Percentiles rank a stretch among this genome's conserved stretches.
phyloP scores from a whole-genome alignment of 2,797 vertebrate genomes.

The Petrocephalus sullivani region DNA sequence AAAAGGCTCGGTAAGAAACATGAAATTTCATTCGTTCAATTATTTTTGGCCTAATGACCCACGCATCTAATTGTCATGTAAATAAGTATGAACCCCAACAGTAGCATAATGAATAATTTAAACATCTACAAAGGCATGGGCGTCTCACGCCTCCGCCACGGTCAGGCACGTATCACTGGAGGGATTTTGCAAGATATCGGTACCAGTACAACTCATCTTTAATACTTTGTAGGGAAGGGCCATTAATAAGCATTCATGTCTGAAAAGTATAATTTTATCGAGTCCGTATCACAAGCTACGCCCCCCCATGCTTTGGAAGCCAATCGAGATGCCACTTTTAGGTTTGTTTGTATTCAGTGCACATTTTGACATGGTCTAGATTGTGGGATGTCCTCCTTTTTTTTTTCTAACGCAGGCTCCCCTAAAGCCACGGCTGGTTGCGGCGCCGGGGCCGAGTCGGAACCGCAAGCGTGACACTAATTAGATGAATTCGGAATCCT shows the following conservation, averaged over 20 bases:
- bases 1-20: neutral
- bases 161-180: constrained; percentile 1
- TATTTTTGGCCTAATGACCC: constrained; percentile 12
- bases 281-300: neutral
- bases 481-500: constrained; percentile 9
- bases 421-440: neutral
- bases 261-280: neutral
- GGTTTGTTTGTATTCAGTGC: neutral
- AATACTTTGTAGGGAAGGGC: neutral
- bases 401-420: neutral
- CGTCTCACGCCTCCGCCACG: neutral
- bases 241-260: neutral
- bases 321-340: neutral
- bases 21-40: neutral
- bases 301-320: neutral
- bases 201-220: neutral
- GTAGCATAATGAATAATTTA: constrained; percentile 19
- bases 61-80: constrained; percentile 18
- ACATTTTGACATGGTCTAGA: neutral
- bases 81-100: constrained; percentile 15
- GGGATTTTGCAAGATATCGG: neutral
- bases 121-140: neutral
- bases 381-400: neutral
- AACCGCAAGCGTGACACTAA: neutral
- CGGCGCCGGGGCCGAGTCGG: neutral